Evolutionary conservation across 2,797 vertebrate genomes (phyloP).

Genomic region (Siniperca undulata): DNA sequence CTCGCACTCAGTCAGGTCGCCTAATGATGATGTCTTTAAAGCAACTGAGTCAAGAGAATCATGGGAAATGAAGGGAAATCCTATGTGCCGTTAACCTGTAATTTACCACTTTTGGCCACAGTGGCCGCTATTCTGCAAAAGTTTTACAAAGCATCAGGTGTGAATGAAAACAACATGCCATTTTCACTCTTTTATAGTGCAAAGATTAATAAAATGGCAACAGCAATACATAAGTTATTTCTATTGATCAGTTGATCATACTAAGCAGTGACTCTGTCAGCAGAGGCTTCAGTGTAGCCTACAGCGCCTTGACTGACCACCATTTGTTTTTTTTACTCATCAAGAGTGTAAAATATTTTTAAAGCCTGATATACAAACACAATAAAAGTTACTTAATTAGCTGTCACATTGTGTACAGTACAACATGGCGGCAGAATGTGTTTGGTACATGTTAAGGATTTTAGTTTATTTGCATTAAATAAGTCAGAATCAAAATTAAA

Average conservation of each 20-base stretch:
- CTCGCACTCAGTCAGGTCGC: neutral
- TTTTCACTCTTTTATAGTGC: neutral
- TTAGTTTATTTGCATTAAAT: neutral
- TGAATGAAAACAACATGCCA: neutral
- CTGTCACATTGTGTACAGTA: neutral
- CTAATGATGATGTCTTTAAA: neutral
- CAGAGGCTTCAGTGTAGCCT: too few relatives aligned
- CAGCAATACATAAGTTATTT: neutral
- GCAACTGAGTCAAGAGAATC: neutral
- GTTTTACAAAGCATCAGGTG: neutral
- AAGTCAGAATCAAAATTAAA: neutral
- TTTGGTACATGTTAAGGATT: neutral
- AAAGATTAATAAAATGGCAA: neutral
- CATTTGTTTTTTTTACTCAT: neutral
- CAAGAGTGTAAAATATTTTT: too few relatives aligned
- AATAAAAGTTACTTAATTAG: too few relatives aligned
- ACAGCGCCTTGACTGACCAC: neutral
- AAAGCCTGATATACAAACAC: neutral
- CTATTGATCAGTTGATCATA: neutral
- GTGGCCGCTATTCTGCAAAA: neutral
- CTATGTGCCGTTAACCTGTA: too few relatives aligned
- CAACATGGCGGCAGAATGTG: neutral
- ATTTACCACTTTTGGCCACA: neutral
- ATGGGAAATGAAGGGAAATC: neutral
- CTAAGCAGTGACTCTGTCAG: too few relatives aligned